Base-by-base conservation (phyloP, 2,797 vertebrate genomes). In the Brachyrhaphis roseni region DNA sequence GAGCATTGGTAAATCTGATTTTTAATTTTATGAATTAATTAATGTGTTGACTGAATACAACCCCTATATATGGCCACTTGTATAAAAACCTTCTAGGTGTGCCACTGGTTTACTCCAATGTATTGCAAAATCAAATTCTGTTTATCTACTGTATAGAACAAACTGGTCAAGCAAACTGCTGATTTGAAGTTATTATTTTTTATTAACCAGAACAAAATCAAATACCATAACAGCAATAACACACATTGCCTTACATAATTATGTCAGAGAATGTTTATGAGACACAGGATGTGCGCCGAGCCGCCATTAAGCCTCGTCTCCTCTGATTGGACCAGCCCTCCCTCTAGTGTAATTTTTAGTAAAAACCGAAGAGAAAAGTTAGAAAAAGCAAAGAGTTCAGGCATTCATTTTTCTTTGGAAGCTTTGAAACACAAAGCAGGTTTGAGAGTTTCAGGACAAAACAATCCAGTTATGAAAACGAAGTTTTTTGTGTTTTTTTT, bases 161-260 rank as follows among this genome's bases (percentile, higher is more conserved):
- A 41, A 7, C 34, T n/a, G 12, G 12, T 8, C 51, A n/a, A 34
- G 81, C 39, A 78, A 76, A 78, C 31, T 74, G 82, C 74, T 87
- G 34, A 84, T 93, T 92, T 95, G 90, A 74, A 83, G 83, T 90
- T 75, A 84, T 83, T 83, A 91, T 95, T 96, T 96, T 95, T 96
- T 96, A 95, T 93, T 96, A 94, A 93, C 87, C 91, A 88, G 82
- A 96, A 95, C 91, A 89, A 89, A 95, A 94, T 90, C 90, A 93
- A 91, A 92, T 87, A 94, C 94, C 90, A 91, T 90, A 95, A 91
- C 86, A 91, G 91, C 91, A 92, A 93, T 93, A 92, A 93, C 94
- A 95, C 90, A 90, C 85, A 88, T 90, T 90, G 92, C 90, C 92
- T 93, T 92, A 92, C 88, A 93, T 90, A 89, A 92, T 90, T 82